A percentile compares a stretch with the other conserved stretches of the same genome.
phyloP scores from a whole-genome alignment of 2,113 vertebrate species.

The Climacteris rufus region DNA sequence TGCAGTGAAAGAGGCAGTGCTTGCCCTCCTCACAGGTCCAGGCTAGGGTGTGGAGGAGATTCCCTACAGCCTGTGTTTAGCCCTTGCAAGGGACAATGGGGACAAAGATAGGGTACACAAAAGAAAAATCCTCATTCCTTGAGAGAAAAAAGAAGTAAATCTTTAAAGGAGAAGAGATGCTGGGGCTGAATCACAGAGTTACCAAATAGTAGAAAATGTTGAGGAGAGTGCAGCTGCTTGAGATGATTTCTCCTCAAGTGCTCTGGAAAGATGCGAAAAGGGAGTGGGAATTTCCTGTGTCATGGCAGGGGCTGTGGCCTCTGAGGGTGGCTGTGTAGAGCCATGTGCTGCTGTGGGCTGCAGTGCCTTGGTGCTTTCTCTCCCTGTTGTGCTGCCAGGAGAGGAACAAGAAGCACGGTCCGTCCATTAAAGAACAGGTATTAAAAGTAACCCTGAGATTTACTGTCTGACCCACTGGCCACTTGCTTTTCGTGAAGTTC shows the following conservation, averaged over 20 bases:
- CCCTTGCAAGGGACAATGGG: background rate
- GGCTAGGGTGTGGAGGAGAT: background rate
- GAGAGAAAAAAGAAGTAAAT: background rate
- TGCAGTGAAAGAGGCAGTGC: background rate
- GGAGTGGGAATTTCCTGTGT: background rate
- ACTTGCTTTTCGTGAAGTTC: background rate
- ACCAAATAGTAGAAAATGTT: background rate
- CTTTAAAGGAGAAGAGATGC: background rate
- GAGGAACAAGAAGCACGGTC: accelerated
- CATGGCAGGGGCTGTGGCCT: accelerated
- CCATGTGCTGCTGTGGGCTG: accelerated
- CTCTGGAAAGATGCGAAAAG: background rate
- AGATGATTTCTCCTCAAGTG: background rate
- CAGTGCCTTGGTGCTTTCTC: accelerated
- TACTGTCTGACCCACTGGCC: background rate
- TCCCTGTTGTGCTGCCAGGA: background rate
- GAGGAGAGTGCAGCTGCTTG: background rate
- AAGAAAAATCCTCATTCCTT: background rate
- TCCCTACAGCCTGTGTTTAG: background rate
- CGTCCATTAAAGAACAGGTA: background rate
- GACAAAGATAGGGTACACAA: background rate
- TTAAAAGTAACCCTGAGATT: background rate
- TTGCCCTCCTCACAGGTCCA: accelerated
- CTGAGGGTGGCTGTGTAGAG: accelerated
- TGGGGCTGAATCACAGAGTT: background rate